Evolutionary conservation across 2,113 vertebrate genomes (phyloP).

Genomic region (Chaetodon auriga): DNA sequence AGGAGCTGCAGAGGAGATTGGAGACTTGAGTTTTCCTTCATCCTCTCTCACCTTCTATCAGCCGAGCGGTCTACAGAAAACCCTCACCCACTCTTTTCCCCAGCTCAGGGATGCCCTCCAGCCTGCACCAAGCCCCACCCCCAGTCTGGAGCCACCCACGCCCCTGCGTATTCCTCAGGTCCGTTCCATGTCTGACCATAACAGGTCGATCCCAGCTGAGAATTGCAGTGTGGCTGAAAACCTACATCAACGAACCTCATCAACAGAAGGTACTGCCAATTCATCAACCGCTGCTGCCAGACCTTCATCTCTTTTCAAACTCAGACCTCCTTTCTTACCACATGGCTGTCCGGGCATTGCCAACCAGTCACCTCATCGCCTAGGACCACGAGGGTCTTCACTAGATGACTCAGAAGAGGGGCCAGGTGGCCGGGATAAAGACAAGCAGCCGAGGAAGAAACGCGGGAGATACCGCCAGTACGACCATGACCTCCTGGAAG

Average conservation of each 20-base stretch:
- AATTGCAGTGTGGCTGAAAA: slow-evolving; percentile 57
- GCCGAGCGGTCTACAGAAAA: slow-evolving; percentile 60
- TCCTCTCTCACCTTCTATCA: slow-evolving; percentile 66
- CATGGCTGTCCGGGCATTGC: slow-evolving; percentile 91
- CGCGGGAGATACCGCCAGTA: slow-evolving; percentile 98
- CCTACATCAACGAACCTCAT: slow-evolving; percentile 67
- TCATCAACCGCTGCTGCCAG: slow-evolving; percentile 56
- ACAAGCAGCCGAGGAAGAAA: slow-evolving; percentile 98
- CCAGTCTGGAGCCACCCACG: slow-evolving; percentile 64
- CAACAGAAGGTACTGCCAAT: slow-evolving; percentile 60
- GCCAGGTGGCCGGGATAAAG: slow-evolving; percentile 93
- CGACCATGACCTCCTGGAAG: slow-evolving; percentile 98
- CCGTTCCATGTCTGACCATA: slow-evolving; percentile 69
- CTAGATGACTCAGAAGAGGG: slow-evolving; percentile 92
- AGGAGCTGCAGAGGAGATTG: slow-evolving; percentile 85
- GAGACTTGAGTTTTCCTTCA: slow-evolving; percentile 63
- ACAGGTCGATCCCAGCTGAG: slow-evolving; percentile 57
- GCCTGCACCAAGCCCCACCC: slow-evolving; percentile 71
- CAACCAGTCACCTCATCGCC: slow-evolving; percentile 90
- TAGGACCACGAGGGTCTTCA: slow-evolving; percentile 76
- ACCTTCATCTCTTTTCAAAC: slow-evolving; percentile 73
- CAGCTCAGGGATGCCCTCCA: slow-evolving; percentile 89
- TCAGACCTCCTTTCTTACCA: slow-evolving; percentile 71
- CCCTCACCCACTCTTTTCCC: slow-evolving; percentile 86
- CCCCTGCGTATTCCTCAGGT: slow-evolving; percentile 81